A percentile compares a stretch with the other conserved stretches of the same genome.
phyloP scores from a whole-genome alignment of 2,888 invertebrate genomes.

The Pterostichus niger region DNA sequence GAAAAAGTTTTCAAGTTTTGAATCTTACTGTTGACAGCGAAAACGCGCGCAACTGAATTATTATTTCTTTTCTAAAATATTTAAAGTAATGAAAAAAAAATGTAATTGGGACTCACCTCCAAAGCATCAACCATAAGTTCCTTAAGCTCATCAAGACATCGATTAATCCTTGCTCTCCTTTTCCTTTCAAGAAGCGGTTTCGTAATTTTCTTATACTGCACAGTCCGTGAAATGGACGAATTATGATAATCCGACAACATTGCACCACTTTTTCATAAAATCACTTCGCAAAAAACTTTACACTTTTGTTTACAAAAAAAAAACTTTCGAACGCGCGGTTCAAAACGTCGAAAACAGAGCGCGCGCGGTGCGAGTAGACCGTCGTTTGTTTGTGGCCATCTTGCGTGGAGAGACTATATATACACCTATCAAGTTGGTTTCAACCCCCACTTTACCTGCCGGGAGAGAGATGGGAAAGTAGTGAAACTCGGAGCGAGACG shows the following conservation, averaged over 20 bases:
- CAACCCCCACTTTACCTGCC: constrained; percentile 65
- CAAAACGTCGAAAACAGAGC: constrained; percentile 11
- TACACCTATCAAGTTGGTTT: constrained; percentile 62
- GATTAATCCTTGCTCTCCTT: constrained; percentile 84
- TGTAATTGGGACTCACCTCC: constrained; percentile 62
- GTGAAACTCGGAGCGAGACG: not conserved
- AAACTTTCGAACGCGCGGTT: not conserved
- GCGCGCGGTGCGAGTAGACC: not conserved
- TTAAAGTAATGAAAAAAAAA: constrained; percentile 1
- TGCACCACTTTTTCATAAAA: constrained; percentile 67
- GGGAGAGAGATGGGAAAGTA: constrained; percentile 45
- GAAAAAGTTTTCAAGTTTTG: too few species aligned
- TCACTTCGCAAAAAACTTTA: not conserved
- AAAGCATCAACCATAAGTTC: constrained; percentile 86
- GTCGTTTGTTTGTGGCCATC: constrained; percentile 56
- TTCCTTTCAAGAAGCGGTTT: constrained; percentile 88
- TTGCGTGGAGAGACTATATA: constrained; percentile 62
- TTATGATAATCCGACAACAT: constrained; percentile 80
- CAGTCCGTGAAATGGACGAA: constrained; percentile 85
- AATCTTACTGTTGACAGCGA: too few species aligned
- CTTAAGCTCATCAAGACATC: constrained; percentile 86
- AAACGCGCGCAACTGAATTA: too few species aligned
- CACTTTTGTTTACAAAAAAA: constrained; percentile 24
- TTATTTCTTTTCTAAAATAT: not conserved
- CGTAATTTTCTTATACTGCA: constrained; percentile 88